phyloP scores from a whole-genome alignment of 2,113 vertebrate species.

The rabbit (Oryctolagus cuniculus) region mOryCun1.1 NC_091432.1:18048001-18048500 shows the following conservation, averaged over 20 bases:
- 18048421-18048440: not conserved
- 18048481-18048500: conserved; percentile 46
- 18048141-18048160: not conserved
- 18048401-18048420: not conserved
- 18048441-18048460: not conserved
- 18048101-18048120: not conserved
- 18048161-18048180: not conserved
- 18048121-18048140: not conserved
- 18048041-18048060: not conserved
- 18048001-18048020: not conserved
- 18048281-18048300: not conserved
- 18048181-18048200: not conserved
- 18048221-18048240: not conserved
- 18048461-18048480: not conserved
- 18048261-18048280: not conserved
- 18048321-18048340: not conserved
- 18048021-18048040: not conserved
- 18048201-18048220: not conserved
- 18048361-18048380: conserved; percentile 7
- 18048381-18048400: not conserved
- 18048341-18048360: not conserved
- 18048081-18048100: not conserved
- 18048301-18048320: not conserved
- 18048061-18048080: not conserved
- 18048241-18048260: not conserved